Evolutionary conservation across 2,797 vertebrate species (phyloP).

Genomic region (Kryptopterus vitreolus): DNA sequence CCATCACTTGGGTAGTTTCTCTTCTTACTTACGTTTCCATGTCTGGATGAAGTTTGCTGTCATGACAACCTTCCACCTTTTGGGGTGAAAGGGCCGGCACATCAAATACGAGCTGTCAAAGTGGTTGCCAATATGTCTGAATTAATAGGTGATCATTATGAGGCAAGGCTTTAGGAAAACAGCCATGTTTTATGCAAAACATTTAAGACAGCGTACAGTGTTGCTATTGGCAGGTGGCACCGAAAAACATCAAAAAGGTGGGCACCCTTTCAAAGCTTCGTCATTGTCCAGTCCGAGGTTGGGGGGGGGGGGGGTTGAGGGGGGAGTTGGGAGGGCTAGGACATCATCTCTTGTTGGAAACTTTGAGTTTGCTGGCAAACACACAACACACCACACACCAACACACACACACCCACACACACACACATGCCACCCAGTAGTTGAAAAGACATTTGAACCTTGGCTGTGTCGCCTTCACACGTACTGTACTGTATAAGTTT

Average conservation of each 20-base stretch:
- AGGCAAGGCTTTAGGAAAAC: constrained; percentile 33
- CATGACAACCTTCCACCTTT: constrained; percentile 39
- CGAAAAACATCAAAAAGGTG: constrained; percentile 28
- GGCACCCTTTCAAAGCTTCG: constrained; percentile 28
- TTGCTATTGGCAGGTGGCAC: constrained; percentile 46
- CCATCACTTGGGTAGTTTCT: constrained; percentile 15
- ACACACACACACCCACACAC: no score
- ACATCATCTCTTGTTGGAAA: constrained; percentile 36
- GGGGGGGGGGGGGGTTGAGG: background rate
- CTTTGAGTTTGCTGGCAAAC: constrained; percentile 36
- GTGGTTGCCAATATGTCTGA: constrained; percentile 57
- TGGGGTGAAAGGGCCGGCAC: constrained; percentile 37
- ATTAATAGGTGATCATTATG: constrained; percentile 50
- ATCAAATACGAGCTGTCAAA: constrained; percentile 43
- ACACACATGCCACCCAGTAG: constrained; percentile 43
- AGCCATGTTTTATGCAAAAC: constrained; percentile 40
- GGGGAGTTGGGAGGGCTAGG: background rate
- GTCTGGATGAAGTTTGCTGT: constrained; percentile 47
- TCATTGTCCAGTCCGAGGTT: constrained; percentile 1
- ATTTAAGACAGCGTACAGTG: constrained; percentile 39
- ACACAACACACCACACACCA: no score
- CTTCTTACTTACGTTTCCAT: constrained; percentile 51
- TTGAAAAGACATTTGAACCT: constrained; percentile 32
- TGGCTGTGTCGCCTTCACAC: constrained; percentile 23
- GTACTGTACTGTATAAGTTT: constrained; percentile 36